Evolutionary conservation across 2,113 vertebrate genomes (phyloP).

Genomic region (Petaurus breviceps): DNA sequence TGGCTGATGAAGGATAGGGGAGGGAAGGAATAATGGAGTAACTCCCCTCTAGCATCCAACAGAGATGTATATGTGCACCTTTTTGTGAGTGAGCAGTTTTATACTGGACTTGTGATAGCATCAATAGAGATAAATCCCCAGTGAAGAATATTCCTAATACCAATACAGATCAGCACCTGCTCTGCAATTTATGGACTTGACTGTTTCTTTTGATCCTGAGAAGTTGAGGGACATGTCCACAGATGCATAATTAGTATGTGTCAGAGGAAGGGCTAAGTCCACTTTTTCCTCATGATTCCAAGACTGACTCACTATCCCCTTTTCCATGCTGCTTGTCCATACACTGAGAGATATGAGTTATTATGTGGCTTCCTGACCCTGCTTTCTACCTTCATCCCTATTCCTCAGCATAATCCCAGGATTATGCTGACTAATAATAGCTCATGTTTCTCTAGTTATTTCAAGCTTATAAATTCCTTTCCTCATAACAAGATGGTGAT

Average conservation of each 20-base stretch:
- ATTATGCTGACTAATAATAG: neutral
- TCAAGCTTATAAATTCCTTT: neutral
- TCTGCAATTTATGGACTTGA: neutral
- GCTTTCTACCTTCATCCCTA: neutral
- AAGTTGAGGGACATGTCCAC: neutral
- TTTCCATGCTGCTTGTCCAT: neutral
- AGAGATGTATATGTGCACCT: neutral
- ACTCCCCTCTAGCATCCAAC: neutral
- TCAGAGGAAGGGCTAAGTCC: neutral
- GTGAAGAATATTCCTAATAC: neutral
- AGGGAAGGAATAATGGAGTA: neutral
- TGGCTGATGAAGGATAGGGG: neutral
- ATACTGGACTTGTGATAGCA: neutral
- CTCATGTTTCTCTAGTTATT: neutral
- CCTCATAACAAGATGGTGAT: neutral
- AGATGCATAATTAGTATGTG: neutral
- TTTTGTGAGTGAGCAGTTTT: neutral
- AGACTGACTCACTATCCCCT: neutral
- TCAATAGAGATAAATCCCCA: neutral
- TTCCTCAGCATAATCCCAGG: neutral
- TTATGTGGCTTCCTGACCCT: neutral
- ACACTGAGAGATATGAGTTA: neutral
- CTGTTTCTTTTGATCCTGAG: neutral
- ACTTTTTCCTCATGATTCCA: neutral
- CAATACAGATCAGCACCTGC: neutral